Base-by-base conservation (phyloP, 2,797 vertebrate genomes). In the Leptatherina wallacei region DNA sequence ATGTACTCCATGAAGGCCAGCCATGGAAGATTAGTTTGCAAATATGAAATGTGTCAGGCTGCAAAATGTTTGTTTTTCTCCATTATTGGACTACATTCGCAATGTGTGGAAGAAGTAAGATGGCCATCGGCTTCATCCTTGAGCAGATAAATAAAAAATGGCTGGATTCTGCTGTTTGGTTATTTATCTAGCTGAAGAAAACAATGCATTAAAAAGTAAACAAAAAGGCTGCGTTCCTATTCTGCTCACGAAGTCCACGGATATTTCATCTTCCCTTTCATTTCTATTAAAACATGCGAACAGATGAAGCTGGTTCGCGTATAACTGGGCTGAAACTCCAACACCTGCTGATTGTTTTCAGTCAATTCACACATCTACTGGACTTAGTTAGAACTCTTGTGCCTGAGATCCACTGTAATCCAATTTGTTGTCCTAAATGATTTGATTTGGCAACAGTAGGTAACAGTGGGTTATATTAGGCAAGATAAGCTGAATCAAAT, bases 1-100 rank as follows among this genome's bases (percentile, higher is more conserved):
- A 3, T 42, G 29, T 0, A 33, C 11, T 40, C 51, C 65, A n/a
- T n/a, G 47, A 74, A 65, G 73, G 69, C 62, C 63, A 52, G 47
- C 49, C 47, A 40, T 27, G 14, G 66, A 11, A 51, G 29, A 76
- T 51, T 36, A 4, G 11, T 64, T 51, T 27, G 38, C 11, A 61
- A 12, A 68, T 36, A 49, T 69, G 61, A 66, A 62, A 65, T 18
- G 20, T 42, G 51, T 59, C 47, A 24, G 11, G 54, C n/a, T 59
- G 62, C 38, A 44, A 35, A 62, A 16, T 13, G 10, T 62, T 38
- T 24, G 3, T 51, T 61, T 38, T 35, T 54, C 18, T 47, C 3
- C 22, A 40, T 36, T 9, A 38, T 10, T 32, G 6, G 20, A 11
- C 11, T 20, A 9, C 18, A 40, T 20, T 33, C 29, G 4, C 33